These are phyloP conservation scores for Balearica regulorum DNA, from an alignment of 2,797 vertebrate genomes.

Conservation along the genomic window DNA sequence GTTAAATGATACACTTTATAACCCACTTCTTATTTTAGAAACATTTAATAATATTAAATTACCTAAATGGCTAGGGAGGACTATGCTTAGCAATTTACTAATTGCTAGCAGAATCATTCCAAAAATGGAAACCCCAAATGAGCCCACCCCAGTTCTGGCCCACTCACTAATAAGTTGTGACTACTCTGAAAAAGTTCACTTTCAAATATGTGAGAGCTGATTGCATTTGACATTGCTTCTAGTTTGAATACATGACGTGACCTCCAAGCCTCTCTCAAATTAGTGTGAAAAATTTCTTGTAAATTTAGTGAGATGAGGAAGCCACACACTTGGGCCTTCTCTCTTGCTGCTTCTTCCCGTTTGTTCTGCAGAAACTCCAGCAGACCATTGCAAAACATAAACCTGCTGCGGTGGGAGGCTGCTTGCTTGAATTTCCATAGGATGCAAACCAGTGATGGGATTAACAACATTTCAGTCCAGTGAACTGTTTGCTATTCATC, in stretches of 20 bases:
- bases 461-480: background rate
- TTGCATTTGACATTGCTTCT: background rate
- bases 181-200: background rate
- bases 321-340: background rate
- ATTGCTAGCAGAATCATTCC: conserved; percentile 64
- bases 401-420: background rate
- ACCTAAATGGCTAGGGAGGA: conserved; percentile 68
- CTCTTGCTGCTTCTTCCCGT: background rate
- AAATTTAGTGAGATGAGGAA: background rate
- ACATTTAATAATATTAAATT: conserved; percentile 74
- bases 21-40: conserved; percentile 77
- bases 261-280: background rate
- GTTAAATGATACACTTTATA: conserved; percentile 60
- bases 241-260: background rate
- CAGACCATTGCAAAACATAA: background rate
- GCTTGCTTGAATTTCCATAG: background rate
- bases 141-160: conserved; percentile 47
- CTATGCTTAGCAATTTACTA: conserved; percentile 61
- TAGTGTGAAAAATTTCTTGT: background rate
- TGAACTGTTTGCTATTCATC: background rate
- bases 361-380: background rate
- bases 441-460: background rate
- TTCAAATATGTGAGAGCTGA: background rate
- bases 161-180: background rate
- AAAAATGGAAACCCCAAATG: conserved; percentile 70